A percentile compares a stretch with the other conserved stretches of the same genome.
phyloP scores from a whole-genome alignment of 2,113 vertebrate genomes.

The Ancistrus triradiatus region DNA sequence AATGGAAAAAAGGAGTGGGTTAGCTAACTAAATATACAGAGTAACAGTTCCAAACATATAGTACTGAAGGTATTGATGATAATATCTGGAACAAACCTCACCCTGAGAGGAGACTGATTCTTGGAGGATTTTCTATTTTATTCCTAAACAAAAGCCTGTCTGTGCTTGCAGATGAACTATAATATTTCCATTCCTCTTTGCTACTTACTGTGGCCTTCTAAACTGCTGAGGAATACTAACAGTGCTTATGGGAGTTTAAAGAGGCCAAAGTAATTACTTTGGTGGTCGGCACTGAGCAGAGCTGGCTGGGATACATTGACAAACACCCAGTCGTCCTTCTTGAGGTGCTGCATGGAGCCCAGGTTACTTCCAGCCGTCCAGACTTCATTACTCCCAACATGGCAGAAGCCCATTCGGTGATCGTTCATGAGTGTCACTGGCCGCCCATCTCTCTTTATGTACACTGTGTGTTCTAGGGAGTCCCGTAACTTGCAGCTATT shows the following conservation, averaged over 20 bases:
- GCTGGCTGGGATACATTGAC: conserved; percentile 58
- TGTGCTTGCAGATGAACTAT: background rate
- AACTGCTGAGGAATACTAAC: too few relatives aligned
- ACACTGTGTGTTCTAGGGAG: conserved; percentile 66
- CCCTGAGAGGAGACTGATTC: background rate
- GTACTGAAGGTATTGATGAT: too few relatives aligned
- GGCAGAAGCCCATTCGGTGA: conserved; percentile 54
- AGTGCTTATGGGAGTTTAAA: conserved; percentile 55
- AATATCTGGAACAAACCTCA: too few relatives aligned
- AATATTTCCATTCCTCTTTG: background rate
- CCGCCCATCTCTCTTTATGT: conserved; percentile 33
- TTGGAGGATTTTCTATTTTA: too few relatives aligned
- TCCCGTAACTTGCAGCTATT: conserved; percentile 53
- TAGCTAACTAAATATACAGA: too few relatives aligned
- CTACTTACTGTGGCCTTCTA: too few relatives aligned
- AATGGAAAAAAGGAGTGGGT: background rate
- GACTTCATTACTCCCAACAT: background rate
- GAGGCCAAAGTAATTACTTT: conserved; percentile 68
- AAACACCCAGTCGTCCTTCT: conserved; percentile 53
- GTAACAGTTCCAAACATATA: too few relatives aligned
- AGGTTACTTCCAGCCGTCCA: conserved; percentile 62
- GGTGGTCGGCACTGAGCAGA: conserved; percentile 45
- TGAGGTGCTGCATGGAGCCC: conserved; percentile 46
- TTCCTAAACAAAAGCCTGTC: background rate
- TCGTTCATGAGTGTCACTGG: conserved; percentile 51